These are phyloP conservation scores for Diabrotica undecimpunctata DNA, from an alignment of 1,140 invertebrate species.

Conservation along the genomic window DNA sequence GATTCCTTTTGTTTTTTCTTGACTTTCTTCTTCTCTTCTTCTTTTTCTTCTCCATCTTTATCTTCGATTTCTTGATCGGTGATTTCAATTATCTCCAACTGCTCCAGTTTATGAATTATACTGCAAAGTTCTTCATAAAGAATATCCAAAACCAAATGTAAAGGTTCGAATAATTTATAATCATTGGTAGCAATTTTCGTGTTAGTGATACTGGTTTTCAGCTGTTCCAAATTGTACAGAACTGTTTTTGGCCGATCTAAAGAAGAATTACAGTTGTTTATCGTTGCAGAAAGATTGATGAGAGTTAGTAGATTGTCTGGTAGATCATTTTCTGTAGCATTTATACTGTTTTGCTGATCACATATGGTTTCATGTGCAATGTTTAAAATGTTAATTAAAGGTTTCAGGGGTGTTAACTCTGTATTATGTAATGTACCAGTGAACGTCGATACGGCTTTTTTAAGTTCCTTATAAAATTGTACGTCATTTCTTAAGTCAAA, in stretches of 20 bases:
- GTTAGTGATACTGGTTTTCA: neutral
- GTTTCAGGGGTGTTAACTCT: neutral
- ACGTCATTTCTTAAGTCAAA: slow-evolving; percentile 24
- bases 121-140: neutral
- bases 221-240: neutral
- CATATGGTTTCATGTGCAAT: neutral
- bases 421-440: neutral
- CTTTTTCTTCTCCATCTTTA: slow-evolving; percentile 7
- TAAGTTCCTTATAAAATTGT: slow-evolving; percentile 15
- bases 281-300: neutral
- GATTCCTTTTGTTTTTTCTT: neutral
- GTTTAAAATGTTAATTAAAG: neutral
- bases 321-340: neutral
- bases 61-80: neutral
- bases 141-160: neutral
- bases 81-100: too few species aligned
- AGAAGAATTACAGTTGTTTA: neutral
- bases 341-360: neutral
- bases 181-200: neutral
- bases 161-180: neutral
- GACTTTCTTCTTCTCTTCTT: neutral
- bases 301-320: neutral
- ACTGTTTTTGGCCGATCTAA: neutral
- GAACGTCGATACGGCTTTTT: neutral
- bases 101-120: neutral